Evolutionary conservation across 2,797 vertebrate species (phyloP), one percentile per base, ranked within the genome.

Genomic region (Pseudopleuronectes americanus): DNA sequence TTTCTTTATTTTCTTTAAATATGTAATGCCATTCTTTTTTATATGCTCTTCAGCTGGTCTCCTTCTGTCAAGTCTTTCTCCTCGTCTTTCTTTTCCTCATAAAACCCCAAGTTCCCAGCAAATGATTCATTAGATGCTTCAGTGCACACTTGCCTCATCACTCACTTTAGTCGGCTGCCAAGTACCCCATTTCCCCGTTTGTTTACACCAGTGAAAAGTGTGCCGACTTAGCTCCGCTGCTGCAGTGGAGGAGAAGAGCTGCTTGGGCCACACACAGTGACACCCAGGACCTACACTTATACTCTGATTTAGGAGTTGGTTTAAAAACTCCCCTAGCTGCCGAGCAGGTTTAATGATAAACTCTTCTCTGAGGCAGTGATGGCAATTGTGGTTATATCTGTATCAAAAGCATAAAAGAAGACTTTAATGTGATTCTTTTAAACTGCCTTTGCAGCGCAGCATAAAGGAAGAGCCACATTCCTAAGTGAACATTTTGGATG

Each of bases 41-140:
- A 0, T 31, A 52, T 19, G 26, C 56, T 81, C 64, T 79, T 57
- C 74, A 80, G 83, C 76, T 81, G 64, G 58, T 70, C 71, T 68
- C 72, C 61, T 64, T 81, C 64, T 84, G 76, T 80, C 76, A 84
- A 79, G 75, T 88, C 74, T 75, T 64, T 68, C 65, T 83, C 79
- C 74, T 82, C 84, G 77, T 90, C 82, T 91, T 84, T 93, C 87
- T 84, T 84, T 90, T 81, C 71, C 84, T 87, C 84, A 89, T 90
- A 90, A 92, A 92, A 87, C 59, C 83, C 71, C 38, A 54, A 85
- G 82, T 90, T 92, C 88, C 86, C 85, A 89, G 84, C 79, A 91
- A 91, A 90, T 92, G 88, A 91, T 91, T 92, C 89, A 92, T 93
- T 92, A 89, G 91, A 91, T 88, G 90, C 92, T 91, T 92, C 90